Evolutionary conservation across 2,888 invertebrate genomes (phyloP), one percentile per base, ranked within the genome.

Genomic region (Epistrophella euchroma): DNA sequence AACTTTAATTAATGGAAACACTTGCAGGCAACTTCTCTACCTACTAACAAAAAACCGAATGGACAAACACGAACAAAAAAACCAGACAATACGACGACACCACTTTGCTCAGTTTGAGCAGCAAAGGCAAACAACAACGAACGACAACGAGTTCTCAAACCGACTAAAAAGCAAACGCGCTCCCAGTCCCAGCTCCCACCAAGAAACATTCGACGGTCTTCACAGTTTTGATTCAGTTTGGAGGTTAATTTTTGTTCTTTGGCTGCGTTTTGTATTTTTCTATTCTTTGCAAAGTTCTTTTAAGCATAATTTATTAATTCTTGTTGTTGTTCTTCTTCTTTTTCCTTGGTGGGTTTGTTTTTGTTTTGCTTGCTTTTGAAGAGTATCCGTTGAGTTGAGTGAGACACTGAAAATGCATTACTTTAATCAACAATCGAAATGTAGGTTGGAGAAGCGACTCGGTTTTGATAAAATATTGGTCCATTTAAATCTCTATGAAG

Each of bases 151-250:
- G 86, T 82, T 86, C 86, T 74, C 74, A 82, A 78, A 86, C 82
- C 78, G 74, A 86, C 86, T 82, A 71, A 86, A 81, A 28, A 40
- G 40, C 70, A 40, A 50, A 47, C 35, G 25, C 45, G 22, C 52
- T 37, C 52, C n/a, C n/a, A n/a, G n/a, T n/a, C n/a, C n/a, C n/a
- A n/a, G 22, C 52, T 37, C 52, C 50, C 35, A 45, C 28, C 45
- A 77, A 81, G 74, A 86, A 75, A 78, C 82, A 86, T 82, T 82
- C 82, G 74, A 82, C 77, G 70, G 82, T 86, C 81, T 81, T 81
- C 85, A 43, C 43, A 66, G 66, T 35, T 47, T 56, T 40, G 60
- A 35, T 32, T 64, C 32, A 17, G 25, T 35, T 66, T 66, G 77
- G 82, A 82, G 82, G 77, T 74, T 82, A 66, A 45, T 74, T 83